phyloP scores from a whole-genome alignment of 2,888 invertebrate genomes.

The Cetonia aurata region DNA sequence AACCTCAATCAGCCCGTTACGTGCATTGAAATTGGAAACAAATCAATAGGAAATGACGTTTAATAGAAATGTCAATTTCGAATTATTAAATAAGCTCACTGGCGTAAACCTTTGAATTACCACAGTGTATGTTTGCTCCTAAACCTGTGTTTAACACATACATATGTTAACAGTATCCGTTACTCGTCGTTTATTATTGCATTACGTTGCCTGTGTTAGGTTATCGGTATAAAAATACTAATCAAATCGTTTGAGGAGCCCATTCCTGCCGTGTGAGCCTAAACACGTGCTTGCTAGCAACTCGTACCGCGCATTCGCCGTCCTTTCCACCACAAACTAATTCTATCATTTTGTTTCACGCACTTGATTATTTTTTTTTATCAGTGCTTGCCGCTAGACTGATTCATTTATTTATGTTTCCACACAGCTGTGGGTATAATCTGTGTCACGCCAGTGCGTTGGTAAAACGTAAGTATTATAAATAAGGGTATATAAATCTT shows the following conservation, averaged over 20 bases:
- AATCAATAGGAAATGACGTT: conserved; percentile 1
- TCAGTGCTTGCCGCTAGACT: conserved; percentile 33
- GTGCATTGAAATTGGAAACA: no score
- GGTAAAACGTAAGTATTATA: conserved; percentile 37
- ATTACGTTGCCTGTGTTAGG: background rate
- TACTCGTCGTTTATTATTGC: conserved; percentile 18
- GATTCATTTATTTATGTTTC: conserved; percentile 38
- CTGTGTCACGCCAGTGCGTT: conserved; percentile 33
- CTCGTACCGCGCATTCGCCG: conserved; percentile 33
- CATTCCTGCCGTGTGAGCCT: conserved; percentile 15
- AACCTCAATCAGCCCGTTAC: no score
- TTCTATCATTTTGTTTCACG: conserved; percentile 34
- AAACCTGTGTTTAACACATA: no score
- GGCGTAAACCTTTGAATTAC: no score
- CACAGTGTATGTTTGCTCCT: no score
- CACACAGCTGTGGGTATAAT: conserved; percentile 39
- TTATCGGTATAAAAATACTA: conserved; percentile 19
- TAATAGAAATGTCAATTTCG: conserved; percentile 8
- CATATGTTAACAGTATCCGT: background rate
- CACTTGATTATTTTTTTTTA: conserved; percentile 38
- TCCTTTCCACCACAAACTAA: conserved; percentile 21
- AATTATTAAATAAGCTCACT: background rate
- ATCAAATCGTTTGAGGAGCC: conserved; percentile 16
- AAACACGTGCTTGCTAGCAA: conserved; percentile 26
- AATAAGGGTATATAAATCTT: conserved; percentile 1